Percentiles rank a stretch among this genome's conserved stretches.
phyloP scores from a whole-genome alignment of 1,140 invertebrate species.

The Hydropsyche tenuis region DNA sequence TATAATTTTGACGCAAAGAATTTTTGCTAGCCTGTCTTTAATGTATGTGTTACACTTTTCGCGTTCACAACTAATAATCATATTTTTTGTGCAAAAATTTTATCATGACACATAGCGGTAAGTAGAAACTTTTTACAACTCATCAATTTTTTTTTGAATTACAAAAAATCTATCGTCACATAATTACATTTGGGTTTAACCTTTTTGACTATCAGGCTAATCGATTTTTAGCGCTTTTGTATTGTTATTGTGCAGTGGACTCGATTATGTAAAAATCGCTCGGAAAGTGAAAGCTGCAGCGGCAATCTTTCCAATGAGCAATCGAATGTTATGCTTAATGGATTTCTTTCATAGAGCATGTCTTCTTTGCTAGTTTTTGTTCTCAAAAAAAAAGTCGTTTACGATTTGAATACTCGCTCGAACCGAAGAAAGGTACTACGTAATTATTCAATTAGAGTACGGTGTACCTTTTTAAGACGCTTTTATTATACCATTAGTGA shows the following conservation, averaged over 20 bases:
- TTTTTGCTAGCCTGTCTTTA: no score
- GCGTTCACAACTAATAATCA: no score
- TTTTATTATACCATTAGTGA: no score
- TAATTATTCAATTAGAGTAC: no score
- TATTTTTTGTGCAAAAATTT: no score
- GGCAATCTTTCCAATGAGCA: conserved; percentile 15
- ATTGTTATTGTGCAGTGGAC: conserved; percentile 1
- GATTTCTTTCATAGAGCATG: conserved; percentile 19
- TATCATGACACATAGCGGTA: neutral
- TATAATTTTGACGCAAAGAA: no score
- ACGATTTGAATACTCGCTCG: no score
- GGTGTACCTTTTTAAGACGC: no score
- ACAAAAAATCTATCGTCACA: neutral
- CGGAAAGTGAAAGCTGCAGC: conserved; percentile 26
- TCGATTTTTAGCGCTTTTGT: conserved; percentile 19
- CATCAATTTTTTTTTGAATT: neutral
- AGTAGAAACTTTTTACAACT: neutral
- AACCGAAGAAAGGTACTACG: no score
- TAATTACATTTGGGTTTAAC: neutral
- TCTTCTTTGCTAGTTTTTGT: neutral
- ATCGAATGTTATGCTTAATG: conserved; percentile 32
- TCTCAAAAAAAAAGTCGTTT: neutral
- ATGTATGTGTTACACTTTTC: neutral
- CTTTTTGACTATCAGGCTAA: conserved; percentile 1
- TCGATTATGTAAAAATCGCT: conserved; percentile 15